Conservation (phyloP, 2,113 vertebrate genomes). For the Cricetomys ansorgei region DNA sequence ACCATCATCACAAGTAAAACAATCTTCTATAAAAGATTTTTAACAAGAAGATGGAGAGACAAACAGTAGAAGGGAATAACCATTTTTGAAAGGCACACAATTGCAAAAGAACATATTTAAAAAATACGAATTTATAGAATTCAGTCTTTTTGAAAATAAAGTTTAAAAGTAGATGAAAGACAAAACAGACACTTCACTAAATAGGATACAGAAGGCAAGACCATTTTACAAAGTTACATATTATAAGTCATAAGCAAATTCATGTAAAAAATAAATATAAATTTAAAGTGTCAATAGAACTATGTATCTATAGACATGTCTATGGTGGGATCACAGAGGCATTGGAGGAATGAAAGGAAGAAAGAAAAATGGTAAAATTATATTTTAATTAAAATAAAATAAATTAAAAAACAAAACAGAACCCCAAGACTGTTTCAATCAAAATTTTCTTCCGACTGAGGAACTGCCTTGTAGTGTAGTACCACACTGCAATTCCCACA, state of each 20-base stretch:
- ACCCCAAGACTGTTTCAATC: not conserved
- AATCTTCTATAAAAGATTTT: not conserved
- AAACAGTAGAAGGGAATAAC: not conserved
- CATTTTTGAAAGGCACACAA: not conserved
- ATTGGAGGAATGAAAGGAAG: not conserved
- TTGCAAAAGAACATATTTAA: not conserved
- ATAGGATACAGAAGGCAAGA: not conserved
- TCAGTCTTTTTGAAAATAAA: not conserved
- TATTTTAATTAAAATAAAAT: not conserved
- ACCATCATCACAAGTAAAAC: not conserved
- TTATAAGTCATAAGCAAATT: not conserved
- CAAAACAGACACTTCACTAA: not conserved
- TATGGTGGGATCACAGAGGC: not conserved
- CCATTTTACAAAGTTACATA: not conserved
- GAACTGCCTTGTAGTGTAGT: not conserved
- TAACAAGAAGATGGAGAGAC: not conserved
- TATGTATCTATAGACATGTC: not conserved
- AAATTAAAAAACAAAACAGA: not conserved
- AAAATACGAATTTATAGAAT: not conserved
- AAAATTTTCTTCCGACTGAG: not conserved
- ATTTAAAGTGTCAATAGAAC: not conserved
- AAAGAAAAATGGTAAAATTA: not conserved
- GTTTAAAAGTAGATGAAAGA: not conserved
- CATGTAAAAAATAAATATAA: not conserved
- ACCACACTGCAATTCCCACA: not conserved